Percentiles rank a stretch among this genome's conserved stretches.
These are phyloP conservation scores for Dufourea novaeangliae DNA, from an alignment of 1,140 invertebrate species.

Conservation along the genomic window DNA sequence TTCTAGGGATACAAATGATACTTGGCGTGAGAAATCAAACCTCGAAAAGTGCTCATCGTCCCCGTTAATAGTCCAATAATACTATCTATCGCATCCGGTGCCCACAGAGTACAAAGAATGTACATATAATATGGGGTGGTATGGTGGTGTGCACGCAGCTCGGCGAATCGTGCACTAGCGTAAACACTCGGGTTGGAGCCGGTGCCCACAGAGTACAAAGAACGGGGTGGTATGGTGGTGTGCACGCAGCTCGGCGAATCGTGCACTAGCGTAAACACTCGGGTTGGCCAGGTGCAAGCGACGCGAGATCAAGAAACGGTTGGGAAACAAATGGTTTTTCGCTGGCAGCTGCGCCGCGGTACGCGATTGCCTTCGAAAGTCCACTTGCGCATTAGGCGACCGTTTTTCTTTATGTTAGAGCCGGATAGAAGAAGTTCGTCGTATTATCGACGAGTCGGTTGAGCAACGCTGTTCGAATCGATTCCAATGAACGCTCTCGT, in stretches of 20 bases:
- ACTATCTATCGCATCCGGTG: too few species aligned
- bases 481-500: conserved; percentile 4
- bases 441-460: not conserved
- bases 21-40: too few species aligned
- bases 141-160: not conserved
- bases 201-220: not conserved
- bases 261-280: not conserved
- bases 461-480: not conserved
- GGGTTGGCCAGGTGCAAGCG: conserved; percentile 9
- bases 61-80: too few species aligned
- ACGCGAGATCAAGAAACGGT: conserved; percentile 34
- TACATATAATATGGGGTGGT: too few species aligned
- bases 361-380: conserved; percentile 12
- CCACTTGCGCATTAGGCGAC: conserved; percentile 11
- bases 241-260: not conserved
- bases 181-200: not conserved
- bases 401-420: not conserved
- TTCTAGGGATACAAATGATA: not conserved
- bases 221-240: too few species aligned
- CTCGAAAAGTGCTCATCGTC: too few species aligned
- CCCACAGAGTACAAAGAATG: not conserved
- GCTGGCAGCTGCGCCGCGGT: not conserved
- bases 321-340: conserved; percentile 24
- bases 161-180: not conserved
- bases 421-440: conserved; percentile 6